These are phyloP conservation scores for Portevinia maculata DNA, from an alignment of 2,888 invertebrate genomes.

Conservation along the genomic window DNA sequence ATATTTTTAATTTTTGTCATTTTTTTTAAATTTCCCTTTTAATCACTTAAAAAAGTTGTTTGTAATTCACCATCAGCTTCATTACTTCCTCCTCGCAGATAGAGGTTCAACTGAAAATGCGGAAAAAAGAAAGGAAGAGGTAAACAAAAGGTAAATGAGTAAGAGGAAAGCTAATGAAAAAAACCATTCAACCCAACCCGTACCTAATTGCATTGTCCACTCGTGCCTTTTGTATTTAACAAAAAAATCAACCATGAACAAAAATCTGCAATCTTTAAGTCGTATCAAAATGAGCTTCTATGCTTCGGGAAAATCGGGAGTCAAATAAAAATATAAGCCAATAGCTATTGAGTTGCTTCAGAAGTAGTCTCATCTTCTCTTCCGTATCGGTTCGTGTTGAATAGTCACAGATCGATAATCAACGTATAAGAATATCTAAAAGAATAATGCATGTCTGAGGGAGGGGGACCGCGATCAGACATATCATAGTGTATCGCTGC, in stretches of 20 bases:
- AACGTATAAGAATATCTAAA: not conserved
- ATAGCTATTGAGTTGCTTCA: not conserved
- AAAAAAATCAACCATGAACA: constrained; percentile 4
- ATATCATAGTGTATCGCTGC: not conserved
- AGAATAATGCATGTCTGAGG: constrained; percentile 3
- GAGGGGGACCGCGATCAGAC: not conserved
- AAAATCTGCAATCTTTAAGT: not conserved
- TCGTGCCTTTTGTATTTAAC: not conserved
- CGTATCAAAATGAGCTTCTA: constrained; percentile 12
- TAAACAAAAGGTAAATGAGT: not conserved
- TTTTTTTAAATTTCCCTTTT: constrained; percentile 25
- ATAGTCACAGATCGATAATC: not conserved
- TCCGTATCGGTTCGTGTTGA: not conserved
- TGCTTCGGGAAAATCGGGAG: not conserved
- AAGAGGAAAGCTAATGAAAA: not conserved
- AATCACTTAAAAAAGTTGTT: not conserved
- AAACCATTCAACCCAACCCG: not conserved
- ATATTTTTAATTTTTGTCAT: constrained; percentile 79
- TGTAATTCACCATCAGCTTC: not conserved
- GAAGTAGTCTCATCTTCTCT: not conserved
- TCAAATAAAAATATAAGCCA: not conserved
- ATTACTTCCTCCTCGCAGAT: constrained; percentile 2
- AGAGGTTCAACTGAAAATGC: constrained; percentile 7
- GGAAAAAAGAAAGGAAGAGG: not conserved
- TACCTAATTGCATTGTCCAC: not conserved